These are phyloP conservation scores for Cherax quadricarinatus DNA, from an alignment of 1,140 invertebrate genomes.

Conservation along the genomic window DNA sequence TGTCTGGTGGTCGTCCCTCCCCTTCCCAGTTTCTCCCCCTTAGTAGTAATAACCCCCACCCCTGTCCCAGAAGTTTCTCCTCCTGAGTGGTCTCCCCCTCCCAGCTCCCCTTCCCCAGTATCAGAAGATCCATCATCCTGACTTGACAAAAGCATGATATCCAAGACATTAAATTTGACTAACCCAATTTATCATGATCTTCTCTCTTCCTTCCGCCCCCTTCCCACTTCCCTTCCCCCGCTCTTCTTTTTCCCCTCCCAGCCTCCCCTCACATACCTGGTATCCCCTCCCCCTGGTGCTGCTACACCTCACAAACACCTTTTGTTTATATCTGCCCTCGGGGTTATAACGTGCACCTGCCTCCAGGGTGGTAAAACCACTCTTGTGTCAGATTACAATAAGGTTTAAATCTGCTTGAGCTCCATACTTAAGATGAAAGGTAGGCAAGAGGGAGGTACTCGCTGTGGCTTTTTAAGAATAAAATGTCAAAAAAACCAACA, in stretches of 20 bases:
- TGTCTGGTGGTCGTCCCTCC: too few species aligned
- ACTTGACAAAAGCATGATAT: constrained; percentile 49
- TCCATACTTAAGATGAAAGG: background rate
- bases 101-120: background rate
- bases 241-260: background rate
- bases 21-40: too few species aligned
- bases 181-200: constrained; percentile 64
- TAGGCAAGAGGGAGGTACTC: background rate
- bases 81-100: background rate
- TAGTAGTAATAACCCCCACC: background rate
- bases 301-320: constrained; percentile 63
- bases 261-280: background rate
- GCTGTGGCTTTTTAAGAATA: background rate
- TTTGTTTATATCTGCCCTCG: constrained; percentile 42
- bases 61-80: too few species aligned
- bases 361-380: background rate
- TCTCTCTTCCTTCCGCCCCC: background rate
- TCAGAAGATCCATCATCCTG: constrained; percentile 39
- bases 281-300: background rate
- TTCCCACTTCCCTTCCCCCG: constrained; percentile 22
- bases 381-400: background rate
- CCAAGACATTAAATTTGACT: constrained; percentile 57
- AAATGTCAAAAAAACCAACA: background rate
- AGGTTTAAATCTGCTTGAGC: background rate
- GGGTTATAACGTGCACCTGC: background rate